These are phyloP conservation scores for Parambassis ranga DNA, from an alignment of 2,797 vertebrate species.

Conservation along the genomic window DNA sequence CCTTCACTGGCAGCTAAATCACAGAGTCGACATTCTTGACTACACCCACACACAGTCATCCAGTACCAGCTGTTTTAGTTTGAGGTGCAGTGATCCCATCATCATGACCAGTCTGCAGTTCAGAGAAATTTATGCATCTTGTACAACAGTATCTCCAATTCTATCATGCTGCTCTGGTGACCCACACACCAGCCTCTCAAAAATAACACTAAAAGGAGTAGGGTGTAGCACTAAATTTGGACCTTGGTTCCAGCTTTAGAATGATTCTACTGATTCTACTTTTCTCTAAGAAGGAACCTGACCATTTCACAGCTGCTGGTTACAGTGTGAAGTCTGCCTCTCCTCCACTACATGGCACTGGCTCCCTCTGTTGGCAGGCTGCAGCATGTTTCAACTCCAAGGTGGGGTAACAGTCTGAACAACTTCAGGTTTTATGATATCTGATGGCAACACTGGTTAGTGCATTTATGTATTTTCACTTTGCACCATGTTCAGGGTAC, in stretches of 20 bases:
- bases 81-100: background rate
- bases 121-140: too few relatives aligned
- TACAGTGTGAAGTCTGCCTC: background rate
- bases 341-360: constrained; percentile 18
- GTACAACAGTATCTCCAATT: too few relatives aligned
- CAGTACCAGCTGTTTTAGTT: background rate
- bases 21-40: too few relatives aligned
- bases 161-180: background rate
- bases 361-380: constrained; percentile 65
- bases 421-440: background rate
- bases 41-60: too few relatives aligned
- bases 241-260: too few relatives aligned
- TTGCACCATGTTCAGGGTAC: background rate
- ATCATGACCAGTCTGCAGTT: background rate
- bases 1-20: too few relatives aligned
- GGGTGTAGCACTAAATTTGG: too few relatives aligned
- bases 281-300: background rate
- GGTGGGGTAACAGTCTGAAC: background rate
- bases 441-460: background rate
- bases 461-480: background rate
- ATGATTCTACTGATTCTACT: too few relatives aligned
- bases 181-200: background rate
- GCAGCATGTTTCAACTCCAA: background rate
- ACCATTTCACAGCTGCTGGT: background rate
- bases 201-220: too few relatives aligned